Evolutionary conservation across 2,888 invertebrate species (phyloP).

Genomic region (Lithophane socia): DNA sequence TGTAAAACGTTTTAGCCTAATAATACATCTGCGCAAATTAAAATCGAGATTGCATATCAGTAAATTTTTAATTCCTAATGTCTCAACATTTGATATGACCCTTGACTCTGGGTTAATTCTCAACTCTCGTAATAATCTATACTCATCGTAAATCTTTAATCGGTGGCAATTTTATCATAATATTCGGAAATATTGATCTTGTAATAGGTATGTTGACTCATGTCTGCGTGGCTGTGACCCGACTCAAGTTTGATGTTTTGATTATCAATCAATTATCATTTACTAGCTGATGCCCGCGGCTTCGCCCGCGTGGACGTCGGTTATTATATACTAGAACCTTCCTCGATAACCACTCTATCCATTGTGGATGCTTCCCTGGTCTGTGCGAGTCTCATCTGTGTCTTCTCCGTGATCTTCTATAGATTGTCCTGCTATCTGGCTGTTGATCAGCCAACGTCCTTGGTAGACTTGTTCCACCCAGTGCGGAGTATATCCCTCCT

Average conservation of each 20-base stretch:
- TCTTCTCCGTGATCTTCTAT: too few species aligned
- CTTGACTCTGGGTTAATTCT: slow-evolving; percentile 53
- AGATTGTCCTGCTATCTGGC: too few species aligned
- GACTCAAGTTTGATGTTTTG: neutral
- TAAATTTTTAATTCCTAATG: slow-evolving; percentile 23
- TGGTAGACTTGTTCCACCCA: too few species aligned
- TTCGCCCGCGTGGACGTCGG: too few species aligned
- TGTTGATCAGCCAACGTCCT: too few species aligned
- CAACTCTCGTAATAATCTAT: slow-evolving; percentile 40
- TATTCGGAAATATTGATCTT: slow-evolving; percentile 50
- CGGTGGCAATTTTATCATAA: slow-evolving; percentile 42
- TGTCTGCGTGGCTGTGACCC: neutral
- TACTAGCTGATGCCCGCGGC: too few species aligned
- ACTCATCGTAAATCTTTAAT: slow-evolving; percentile 52
- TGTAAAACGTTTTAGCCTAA: slow-evolving; percentile 20
- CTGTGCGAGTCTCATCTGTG: too few species aligned
- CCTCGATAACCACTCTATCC: too few species aligned
- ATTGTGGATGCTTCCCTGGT: too few species aligned
- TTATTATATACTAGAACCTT: too few species aligned
- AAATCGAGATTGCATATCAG: slow-evolving; percentile 31
- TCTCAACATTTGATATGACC: slow-evolving; percentile 44
- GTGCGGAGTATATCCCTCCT: neutral
- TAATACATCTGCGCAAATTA: slow-evolving; percentile 6
- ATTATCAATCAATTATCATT: neutral
- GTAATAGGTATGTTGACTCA: slow-evolving; percentile 23